phyloP scores from a whole-genome alignment of 2,113 vertebrate genomes.

The Nibea coibor region DNA sequence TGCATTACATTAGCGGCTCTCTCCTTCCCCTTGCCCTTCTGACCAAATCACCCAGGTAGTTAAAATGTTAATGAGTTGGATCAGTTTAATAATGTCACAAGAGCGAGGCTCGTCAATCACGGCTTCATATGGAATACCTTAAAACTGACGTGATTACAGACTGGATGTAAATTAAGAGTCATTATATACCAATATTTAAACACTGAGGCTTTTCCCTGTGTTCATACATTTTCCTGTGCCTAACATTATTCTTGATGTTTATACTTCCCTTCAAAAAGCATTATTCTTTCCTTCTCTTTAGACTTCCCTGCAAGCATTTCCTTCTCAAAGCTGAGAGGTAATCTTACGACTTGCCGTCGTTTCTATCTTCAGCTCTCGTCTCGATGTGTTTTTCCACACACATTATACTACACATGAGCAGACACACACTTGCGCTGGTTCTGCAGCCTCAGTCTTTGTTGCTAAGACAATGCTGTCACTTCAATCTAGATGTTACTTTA shows the following conservation, averaged over 20 bases:
- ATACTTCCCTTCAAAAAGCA: slow-evolving; percentile 15
- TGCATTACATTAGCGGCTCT: slow-evolving; percentile 47
- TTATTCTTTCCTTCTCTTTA: slow-evolving; percentile 6
- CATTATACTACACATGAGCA: slow-evolving; percentile 15
- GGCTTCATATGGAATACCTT: slow-evolving; percentile 62
- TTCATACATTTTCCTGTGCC: slow-evolving; percentile 21
- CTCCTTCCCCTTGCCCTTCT: slow-evolving; percentile 53
- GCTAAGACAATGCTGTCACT: slow-evolving; percentile 40
- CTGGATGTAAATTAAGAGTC: slow-evolving; percentile 56
- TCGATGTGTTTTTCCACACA: slow-evolving; percentile 20
- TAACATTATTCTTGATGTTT: slow-evolving; percentile 8
- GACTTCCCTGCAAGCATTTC: slow-evolving; percentile 41
- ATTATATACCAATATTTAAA: slow-evolving; percentile 31
- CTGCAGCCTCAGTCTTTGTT: slow-evolving; percentile 32
- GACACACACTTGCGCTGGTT: neutral
- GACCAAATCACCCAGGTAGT: slow-evolving; percentile 60
- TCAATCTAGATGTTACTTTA: slow-evolving; percentile 38
- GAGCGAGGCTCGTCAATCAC: slow-evolving; percentile 71
- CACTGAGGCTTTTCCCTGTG: neutral
- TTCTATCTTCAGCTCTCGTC: slow-evolving; percentile 19
- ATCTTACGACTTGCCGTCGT: slow-evolving; percentile 24
- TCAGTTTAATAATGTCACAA: slow-evolving; percentile 82
- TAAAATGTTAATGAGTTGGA: slow-evolving; percentile 82
- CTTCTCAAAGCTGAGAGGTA: slow-evolving; percentile 6
- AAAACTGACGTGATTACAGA: slow-evolving; percentile 69